phyloP scores from a whole-genome alignment of 2,113 vertebrate species.

The Coturnix japonica region DNA sequence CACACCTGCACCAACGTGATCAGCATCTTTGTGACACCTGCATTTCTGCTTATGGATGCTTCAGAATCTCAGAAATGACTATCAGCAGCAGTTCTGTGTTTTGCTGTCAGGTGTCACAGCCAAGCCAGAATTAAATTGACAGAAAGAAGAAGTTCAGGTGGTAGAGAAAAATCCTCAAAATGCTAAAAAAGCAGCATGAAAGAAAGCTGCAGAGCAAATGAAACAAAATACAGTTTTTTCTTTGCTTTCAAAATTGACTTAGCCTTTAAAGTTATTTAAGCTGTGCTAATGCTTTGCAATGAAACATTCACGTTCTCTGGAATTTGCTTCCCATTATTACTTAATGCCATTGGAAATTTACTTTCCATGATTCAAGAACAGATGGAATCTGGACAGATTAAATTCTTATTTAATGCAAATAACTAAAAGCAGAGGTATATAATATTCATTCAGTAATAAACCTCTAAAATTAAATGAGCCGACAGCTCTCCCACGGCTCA shows the following conservation, averaged over 20 bases:
- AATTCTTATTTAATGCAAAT: not conserved
- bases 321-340: not conserved
- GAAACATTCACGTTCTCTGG: not conserved
- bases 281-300: not conserved
- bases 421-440: not conserved
- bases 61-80: not conserved
- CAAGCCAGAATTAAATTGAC: not conserved
- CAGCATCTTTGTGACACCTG: not conserved
- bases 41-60: fast-evolving
- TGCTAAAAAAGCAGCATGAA: not conserved
- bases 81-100: fast-evolving
- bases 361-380: not conserved
- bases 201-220: not conserved
- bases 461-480: not conserved
- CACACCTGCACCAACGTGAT: not conserved
- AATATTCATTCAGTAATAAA: not conserved
- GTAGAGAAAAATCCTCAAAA: not conserved
- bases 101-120: not conserved
- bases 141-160: not conserved
- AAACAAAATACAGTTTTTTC: not conserved
- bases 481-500: not conserved
- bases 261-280: not conserved
- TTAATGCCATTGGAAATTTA: not conserved
- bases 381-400: not conserved
- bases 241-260: not conserved